Conservation (phyloP, 1,140 invertebrate genomes). For the Aphidius ervi region DNA sequence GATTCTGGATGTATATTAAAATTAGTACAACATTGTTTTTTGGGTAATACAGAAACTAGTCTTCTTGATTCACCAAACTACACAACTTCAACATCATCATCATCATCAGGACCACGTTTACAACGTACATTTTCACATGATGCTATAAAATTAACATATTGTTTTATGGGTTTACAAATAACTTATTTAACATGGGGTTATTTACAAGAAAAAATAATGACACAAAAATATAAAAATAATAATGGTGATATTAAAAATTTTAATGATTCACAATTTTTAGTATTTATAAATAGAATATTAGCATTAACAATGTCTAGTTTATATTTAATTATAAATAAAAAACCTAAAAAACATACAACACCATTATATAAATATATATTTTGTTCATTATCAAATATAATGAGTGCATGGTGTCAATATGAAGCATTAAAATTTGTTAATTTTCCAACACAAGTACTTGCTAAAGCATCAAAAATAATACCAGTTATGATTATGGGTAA, state of each 20-base stretch:
- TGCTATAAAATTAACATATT: conserved; percentile 64
- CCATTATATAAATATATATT: conserved; percentile 96
- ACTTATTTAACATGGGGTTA: conserved; percentile 93
- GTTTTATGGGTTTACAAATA: conserved; percentile 83
- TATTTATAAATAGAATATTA: conserved; percentile 88
- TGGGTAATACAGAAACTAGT: conserved; percentile 54
- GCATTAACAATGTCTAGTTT: conserved; percentile 73
- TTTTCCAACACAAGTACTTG: conserved; percentile 94
- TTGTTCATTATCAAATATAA: conserved; percentile 95
- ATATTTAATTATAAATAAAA: conserved; percentile 59
- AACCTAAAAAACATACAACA: conserved; percentile 66
- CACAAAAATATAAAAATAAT: conserved; percentile 67
- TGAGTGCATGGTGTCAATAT: conserved; percentile 99
- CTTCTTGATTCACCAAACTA: conserved; percentile 43
- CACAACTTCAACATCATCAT: conserved; percentile 31
- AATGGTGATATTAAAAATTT: conserved; percentile 67
- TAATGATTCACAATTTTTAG: conserved; percentile 90
- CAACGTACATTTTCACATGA: conserved; percentile 55
- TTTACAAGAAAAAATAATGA: conserved; percentile 91
- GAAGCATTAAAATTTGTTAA: conserved; percentile 98
- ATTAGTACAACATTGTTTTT: conserved; percentile 62
- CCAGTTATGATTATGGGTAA: conserved; percentile 99
- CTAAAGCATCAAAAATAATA: conserved; percentile 92
- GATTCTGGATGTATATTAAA: conserved; percentile 56
- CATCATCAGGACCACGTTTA: conserved; percentile 30